These are phyloP conservation scores for Calephelis nemesis DNA, from an alignment of 1,140 invertebrate genomes.

Conservation along the genomic window DNA sequence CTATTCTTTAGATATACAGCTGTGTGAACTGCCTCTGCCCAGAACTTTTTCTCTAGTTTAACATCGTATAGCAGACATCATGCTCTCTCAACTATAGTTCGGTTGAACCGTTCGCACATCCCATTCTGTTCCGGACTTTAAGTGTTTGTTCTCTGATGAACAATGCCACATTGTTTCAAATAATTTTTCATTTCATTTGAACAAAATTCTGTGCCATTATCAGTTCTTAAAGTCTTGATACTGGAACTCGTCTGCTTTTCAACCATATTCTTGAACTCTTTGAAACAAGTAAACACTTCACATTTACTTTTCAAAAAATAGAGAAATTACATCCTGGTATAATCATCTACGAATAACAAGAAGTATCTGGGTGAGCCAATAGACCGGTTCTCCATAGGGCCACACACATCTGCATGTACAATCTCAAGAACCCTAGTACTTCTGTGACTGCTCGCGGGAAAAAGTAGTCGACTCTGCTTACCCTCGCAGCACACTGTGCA, in stretches of 20 bases:
- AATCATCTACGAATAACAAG: neutral
- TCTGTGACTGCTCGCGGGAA: neutral
- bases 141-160: too few species aligned
- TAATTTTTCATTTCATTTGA: too few species aligned
- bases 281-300: constrained; percentile 36
- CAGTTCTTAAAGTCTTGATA: constrained; percentile 32
- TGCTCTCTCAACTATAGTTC: constrained; percentile 24
- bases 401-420: neutral
- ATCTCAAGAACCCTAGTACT: neutral
- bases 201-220: constrained; percentile 36
- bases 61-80: constrained; percentile 19
- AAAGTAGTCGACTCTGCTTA: neutral
- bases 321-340: constrained; percentile 1
- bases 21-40: too few species aligned
- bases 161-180: too few species aligned
- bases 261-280: constrained; percentile 45
- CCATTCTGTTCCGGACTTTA: too few species aligned
- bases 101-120: too few species aligned
- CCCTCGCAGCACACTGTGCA: neutral
- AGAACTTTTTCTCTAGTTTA: constrained; percentile 15
- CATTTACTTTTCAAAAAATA: constrained; percentile 34
- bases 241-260: constrained; percentile 52
- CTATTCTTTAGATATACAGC: too few species aligned
- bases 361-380: neutral
- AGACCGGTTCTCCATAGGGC: neutral